phyloP scores from a whole-genome alignment of 2,888 invertebrate genomes.

The Microplitis manilae region DNA sequence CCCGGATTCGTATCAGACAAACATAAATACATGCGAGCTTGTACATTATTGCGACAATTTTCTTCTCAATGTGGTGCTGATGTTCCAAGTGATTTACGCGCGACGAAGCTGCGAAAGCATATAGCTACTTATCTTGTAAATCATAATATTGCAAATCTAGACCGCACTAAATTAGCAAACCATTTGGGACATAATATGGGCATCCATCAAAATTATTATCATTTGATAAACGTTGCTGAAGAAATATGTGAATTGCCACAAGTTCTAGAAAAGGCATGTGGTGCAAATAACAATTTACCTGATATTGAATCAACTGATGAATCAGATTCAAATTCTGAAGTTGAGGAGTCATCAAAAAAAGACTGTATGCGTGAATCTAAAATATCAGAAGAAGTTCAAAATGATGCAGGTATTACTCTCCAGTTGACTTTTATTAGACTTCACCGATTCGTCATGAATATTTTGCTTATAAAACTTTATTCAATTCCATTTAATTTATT shows the following conservation, averaged over 20 bases:
- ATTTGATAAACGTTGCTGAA: neutral
- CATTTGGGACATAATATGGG: neutral
- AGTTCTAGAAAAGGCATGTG: neutral
- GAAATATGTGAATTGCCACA: neutral
- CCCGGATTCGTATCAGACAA: conserved; percentile 33
- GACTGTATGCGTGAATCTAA: no score
- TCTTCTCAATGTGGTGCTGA: conserved; percentile 42
- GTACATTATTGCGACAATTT: conserved; percentile 43
- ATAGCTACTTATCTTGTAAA: conserved; percentile 41
- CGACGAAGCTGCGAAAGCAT: conserved; percentile 48
- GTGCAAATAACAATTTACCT: neutral
- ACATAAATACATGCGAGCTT: conserved; percentile 41
- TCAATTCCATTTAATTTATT: no score
- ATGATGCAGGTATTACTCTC: no score
- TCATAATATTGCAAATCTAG: neutral
- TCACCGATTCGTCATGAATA: no score
- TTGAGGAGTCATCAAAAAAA: no score
- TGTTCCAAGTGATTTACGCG: conserved; percentile 44
- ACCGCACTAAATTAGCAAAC: neutral
- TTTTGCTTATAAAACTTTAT: no score
- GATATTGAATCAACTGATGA: no score
- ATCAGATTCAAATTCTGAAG: no score
- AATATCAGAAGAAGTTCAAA: no score
- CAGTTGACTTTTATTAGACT: no score
- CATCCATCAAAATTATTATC: neutral